Percentiles rank a stretch among this genome's conserved stretches.
These are phyloP conservation scores for Drosophila serrata DNA, from an alignment of 1,140 invertebrate species.

Conservation along the genomic window DNA sequence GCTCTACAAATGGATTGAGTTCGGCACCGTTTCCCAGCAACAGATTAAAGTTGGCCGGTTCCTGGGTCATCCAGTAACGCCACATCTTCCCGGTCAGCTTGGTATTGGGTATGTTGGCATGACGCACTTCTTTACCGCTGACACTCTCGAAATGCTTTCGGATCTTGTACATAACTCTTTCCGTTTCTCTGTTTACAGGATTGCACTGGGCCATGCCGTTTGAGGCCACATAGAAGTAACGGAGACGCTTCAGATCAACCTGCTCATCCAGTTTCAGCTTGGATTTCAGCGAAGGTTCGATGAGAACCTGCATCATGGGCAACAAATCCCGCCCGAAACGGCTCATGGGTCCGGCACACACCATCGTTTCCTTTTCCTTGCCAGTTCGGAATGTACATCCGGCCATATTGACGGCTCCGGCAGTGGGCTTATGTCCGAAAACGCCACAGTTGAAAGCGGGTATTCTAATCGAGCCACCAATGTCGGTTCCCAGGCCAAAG, in stretches of 20 bases:
- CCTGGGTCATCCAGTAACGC: slow-evolving; percentile 91
- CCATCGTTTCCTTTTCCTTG: slow-evolving; percentile 88
- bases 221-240: slow-evolving; percentile 92
- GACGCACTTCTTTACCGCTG: slow-evolving; percentile 58
- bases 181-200: slow-evolving; percentile 89
- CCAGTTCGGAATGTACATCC: slow-evolving; percentile 88
- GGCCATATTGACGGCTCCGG: slow-evolving; percentile 87
- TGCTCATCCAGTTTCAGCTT: slow-evolving; percentile 84
- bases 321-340: slow-evolving; percentile 91
- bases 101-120: slow-evolving; percentile 87
- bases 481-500: slow-evolving; percentile 95
- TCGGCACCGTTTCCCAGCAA: slow-evolving; percentile 88
- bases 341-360: slow-evolving; percentile 92
- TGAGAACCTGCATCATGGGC: slow-evolving; percentile 88
- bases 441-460: slow-evolving; percentile 98
- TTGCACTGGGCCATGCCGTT: slow-evolving; percentile 89
- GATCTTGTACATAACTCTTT: slow-evolving; percentile 87
- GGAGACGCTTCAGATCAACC: slow-evolving; percentile 90
- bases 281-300: slow-evolving; percentile 63
- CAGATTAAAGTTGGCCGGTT: slow-evolving; percentile 88
- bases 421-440: slow-evolving; percentile 96
- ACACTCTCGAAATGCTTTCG: slow-evolving; percentile 66
- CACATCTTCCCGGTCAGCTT: slow-evolving; percentile 89
- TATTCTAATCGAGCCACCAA: slow-evolving; percentile 97
- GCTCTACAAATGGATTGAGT: slow-evolving; percentile 86